Evolutionary conservation across 2,797 vertebrate species (phyloP).

Genomic region (Geotrypetes seraphini): DNA sequence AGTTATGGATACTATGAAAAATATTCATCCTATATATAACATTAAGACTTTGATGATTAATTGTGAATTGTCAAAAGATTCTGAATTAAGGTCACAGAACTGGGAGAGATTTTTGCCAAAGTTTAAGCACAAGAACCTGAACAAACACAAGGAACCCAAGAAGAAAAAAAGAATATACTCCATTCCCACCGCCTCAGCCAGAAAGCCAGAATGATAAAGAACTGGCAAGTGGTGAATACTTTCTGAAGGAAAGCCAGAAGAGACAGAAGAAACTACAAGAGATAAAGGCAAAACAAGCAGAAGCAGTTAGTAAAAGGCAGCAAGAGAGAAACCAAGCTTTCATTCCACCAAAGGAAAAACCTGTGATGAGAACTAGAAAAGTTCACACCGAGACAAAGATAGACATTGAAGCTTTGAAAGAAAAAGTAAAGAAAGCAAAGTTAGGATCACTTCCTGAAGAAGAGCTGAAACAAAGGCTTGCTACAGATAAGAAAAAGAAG

Average conservation of each 20-base stretch:
- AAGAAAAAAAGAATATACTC: conserved; percentile 91
- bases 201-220: conserved; percentile 90
- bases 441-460: conserved; percentile 75
- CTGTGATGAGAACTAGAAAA: conserved; percentile 54
- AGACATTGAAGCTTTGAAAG: conserved; percentile 82
- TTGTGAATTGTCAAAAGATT: conserved; percentile 80
- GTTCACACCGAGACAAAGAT: conserved; percentile 70
- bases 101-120: conserved; percentile 93
- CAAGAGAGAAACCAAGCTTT: conserved; percentile 89
- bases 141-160: conserved; percentile 81
- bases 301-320: conserved; percentile 72
- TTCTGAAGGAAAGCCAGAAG: conserved; percentile 82
- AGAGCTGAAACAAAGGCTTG: conserved; percentile 48
- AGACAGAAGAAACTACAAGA: conserved; percentile 77
- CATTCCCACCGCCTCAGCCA: conserved; percentile 84
- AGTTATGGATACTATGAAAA: conserved; percentile 94
- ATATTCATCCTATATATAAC: conserved; percentile 97
- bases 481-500: conserved; percentile 57
- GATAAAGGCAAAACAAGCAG: conserved; percentile 82
- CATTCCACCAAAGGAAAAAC: conserved; percentile 88
- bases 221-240: conserved; percentile 87
- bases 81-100: conserved; percentile 72
- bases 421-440: conserved; percentile 87
- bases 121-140: conserved; percentile 83
- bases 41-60: conserved; percentile 98